Evolutionary conservation across 2,113 vertebrate genomes (phyloP), one percentile per base, ranked within the genome.

Genomic region (Coptodon rendalli): DNA sequence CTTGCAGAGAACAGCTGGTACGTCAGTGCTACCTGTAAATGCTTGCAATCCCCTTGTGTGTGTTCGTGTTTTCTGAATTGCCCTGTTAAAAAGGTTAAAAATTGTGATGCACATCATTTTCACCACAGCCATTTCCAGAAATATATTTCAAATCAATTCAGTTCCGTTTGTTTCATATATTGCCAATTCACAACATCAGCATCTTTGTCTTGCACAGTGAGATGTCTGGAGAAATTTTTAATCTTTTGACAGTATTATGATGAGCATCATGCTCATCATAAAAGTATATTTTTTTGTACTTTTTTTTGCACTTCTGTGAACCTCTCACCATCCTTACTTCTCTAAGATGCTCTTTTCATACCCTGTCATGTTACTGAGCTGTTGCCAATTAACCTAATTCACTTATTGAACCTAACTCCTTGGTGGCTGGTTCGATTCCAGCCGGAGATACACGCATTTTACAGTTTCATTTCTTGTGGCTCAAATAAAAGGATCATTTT

Each of bases 1-100:
- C 88, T 50, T 56, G 43, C 45, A 66, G 36, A 16, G 48, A 91
- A 68, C 88, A 93, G 84, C 91, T 91, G 89, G 22, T 1, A 50
- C 7, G 73, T 86, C 40, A n/a, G 8, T 13, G 45, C 7, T 68
- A 52, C 84, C 79, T 81, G 19, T 86, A 50, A 48, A 22, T 31
- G 14, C 48, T 48, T 50, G 43, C 16, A 50, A 76, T 76, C 24
- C 5, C n/a, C 43, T 16, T 31, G 24, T 31, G 71, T 50, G 48
- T 53, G 48, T 14, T 6, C 14, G 12, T 22, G 29, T 56, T 63
- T 57, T 17, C 43, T 76, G 68, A 84, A 73, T 3, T 13, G 4
- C 16, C 66, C 53, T 9, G 38, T 38, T 83, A n/a, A 78, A 83
- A 81, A 84, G 61, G 82, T 48, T 24, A 50, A 16, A 84, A 80